phyloP scores from a whole-genome alignment of 2,797 vertebrate species.

The Basileuterus tristriatus region DNA sequence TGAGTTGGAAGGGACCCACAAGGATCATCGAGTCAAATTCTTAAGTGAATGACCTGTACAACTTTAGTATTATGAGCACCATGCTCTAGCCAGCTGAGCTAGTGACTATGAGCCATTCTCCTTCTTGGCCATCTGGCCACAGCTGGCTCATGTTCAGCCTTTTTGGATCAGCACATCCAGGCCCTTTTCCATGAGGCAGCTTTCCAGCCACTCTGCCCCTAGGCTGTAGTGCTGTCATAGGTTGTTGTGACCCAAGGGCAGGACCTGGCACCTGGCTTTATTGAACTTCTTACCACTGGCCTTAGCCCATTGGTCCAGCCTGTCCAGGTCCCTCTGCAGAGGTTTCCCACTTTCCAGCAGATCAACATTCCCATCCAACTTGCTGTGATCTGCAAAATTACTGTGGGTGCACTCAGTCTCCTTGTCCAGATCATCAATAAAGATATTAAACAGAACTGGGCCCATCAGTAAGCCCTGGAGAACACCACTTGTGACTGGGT shows the following conservation, averaged over 20 bases:
- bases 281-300: neutral
- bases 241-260: neutral
- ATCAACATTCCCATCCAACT: neutral
- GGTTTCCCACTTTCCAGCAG: neutral
- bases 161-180: neutral
- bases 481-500: neutral
- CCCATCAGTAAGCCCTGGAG: neutral
- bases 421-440: fast-evolving
- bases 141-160: neutral
- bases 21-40: neutral
- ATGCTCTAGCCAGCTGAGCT: neutral
- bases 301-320: neutral
- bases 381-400: neutral
- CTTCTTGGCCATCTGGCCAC: neutral
- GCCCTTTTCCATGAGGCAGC: neutral
- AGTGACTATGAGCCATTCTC: neutral
- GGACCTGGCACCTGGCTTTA: neutral
- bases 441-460: neutral
- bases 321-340: neutral
- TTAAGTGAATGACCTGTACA: neutral
- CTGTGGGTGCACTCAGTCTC: neutral
- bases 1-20: neutral
- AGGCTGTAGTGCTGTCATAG: neutral
- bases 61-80: neutral
- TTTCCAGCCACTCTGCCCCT: neutral